Evolutionary conservation across 2,113 vertebrate genomes (phyloP).

Genomic region (Hyperoodon ampullatus): DNA sequence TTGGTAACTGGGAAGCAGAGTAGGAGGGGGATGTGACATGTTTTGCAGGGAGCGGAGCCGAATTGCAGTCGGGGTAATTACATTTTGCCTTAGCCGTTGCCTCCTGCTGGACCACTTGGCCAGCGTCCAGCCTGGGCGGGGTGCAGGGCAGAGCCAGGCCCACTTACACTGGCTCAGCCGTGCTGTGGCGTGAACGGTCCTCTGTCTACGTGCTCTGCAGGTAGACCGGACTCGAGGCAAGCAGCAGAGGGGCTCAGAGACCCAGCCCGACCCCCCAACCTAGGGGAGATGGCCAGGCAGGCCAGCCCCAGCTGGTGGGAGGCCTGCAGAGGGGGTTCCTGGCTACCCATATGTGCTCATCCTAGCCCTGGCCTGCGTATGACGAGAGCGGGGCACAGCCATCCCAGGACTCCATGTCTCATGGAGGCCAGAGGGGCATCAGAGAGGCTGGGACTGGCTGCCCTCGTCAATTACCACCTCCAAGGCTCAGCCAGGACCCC

Average conservation of each 20-base stretch:
- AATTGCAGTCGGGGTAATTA: neutral
- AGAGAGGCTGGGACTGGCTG: neutral
- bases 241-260: neutral
- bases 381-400: neutral
- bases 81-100: neutral
- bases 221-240: neutral
- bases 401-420: neutral
- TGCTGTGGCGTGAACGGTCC: fast-evolving
- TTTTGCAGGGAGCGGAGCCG: neutral
- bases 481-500: neutral
- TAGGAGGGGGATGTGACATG: fast-evolving
- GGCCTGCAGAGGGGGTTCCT: neutral
- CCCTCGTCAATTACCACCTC: neutral
- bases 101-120: neutral
- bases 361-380: neutral
- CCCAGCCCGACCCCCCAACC: neutral
- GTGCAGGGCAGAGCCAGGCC: neutral
- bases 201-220: neutral
- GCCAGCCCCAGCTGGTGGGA: neutral
- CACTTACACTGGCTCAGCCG: fast-evolving
- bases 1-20: neutral
- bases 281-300: neutral
- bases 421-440: too few relatives aligned
- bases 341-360: too few relatives aligned
- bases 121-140: fast-evolving